These are phyloP conservation scores for Morone saxatilis DNA, from an alignment of 2,113 vertebrate genomes.

Conservation along the genomic window DNA sequence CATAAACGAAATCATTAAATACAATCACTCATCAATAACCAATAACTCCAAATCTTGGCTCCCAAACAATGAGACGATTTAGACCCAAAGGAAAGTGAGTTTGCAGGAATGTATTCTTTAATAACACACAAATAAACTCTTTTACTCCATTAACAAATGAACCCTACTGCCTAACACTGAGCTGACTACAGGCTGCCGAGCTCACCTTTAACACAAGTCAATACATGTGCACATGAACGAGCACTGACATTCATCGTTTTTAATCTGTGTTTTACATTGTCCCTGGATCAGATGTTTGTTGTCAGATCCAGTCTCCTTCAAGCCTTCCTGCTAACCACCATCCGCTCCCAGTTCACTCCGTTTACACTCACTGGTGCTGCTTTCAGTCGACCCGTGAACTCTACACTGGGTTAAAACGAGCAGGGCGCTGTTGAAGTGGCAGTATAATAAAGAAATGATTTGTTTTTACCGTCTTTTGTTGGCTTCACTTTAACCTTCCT, in stretches of 20 bases:
- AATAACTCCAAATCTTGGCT: neutral
- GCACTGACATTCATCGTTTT: no score
- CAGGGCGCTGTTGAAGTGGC: rapidly evolving
- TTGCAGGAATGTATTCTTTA: neutral
- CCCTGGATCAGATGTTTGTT: neutral
- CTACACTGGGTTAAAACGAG: rapidly evolving
- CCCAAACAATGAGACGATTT: no score
- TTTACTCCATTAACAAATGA: no score
- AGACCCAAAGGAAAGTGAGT: neutral
- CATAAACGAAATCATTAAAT: no score
- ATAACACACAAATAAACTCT: neutral
- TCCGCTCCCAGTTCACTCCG: rapidly evolving
- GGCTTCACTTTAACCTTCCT: slow-evolving; percentile 81
- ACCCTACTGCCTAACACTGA: no score
- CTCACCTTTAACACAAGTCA: no score
- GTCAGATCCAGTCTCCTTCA: slow-evolving; percentile 30
- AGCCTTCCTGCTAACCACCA: slow-evolving; percentile 34
- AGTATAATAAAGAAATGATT: rapidly evolving
- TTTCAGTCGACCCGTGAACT: rapidly evolving
- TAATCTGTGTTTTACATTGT: no score
- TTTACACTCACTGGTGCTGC: neutral
- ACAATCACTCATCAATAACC: no score
- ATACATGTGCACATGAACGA: no score
- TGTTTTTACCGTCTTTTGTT: slow-evolving; percentile 66
- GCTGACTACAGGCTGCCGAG: no score